phyloP scores from a whole-genome alignment of 2,113 vertebrate genomes.

The Mohoua ochrocephala region DNA sequence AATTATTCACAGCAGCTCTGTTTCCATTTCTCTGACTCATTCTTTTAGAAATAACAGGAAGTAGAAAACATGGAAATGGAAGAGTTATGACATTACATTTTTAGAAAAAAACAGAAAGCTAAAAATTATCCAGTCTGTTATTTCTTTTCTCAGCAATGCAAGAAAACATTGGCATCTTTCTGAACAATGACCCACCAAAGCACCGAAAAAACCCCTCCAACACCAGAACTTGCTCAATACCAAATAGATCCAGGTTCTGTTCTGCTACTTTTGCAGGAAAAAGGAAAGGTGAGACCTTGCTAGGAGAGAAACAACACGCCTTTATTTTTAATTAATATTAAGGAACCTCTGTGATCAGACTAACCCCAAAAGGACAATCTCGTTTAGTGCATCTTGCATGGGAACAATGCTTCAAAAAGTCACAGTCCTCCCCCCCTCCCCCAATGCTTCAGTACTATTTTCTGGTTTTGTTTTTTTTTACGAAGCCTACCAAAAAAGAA shows the following conservation, averaged over 20 bases:
- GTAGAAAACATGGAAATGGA: conserved; percentile 30
- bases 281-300: background rate
- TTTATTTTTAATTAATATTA: background rate
- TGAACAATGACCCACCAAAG: background rate
- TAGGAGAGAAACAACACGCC: background rate
- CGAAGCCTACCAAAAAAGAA: background rate
- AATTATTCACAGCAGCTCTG: conserved; percentile 53
- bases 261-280: background rate
- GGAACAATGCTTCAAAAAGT: background rate
- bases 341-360: background rate
- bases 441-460: background rate
- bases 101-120: conserved; percentile 11
- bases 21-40: conserved; percentile 37
- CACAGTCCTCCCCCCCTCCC: background rate
- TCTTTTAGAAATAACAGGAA: conserved; percentile 19
- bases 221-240: background rate
- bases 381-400: background rate
- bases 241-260: background rate
- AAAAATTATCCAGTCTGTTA: conserved; percentile 1
- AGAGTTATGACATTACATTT: conserved; percentile 30
- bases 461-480: background rate
- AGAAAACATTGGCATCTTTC: background rate
- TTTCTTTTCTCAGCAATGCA: background rate
- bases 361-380: background rate
- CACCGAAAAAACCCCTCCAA: background rate